phyloP scores from a whole-genome alignment of 2,797 vertebrate species.

The Sebastes iracundus region DNA sequence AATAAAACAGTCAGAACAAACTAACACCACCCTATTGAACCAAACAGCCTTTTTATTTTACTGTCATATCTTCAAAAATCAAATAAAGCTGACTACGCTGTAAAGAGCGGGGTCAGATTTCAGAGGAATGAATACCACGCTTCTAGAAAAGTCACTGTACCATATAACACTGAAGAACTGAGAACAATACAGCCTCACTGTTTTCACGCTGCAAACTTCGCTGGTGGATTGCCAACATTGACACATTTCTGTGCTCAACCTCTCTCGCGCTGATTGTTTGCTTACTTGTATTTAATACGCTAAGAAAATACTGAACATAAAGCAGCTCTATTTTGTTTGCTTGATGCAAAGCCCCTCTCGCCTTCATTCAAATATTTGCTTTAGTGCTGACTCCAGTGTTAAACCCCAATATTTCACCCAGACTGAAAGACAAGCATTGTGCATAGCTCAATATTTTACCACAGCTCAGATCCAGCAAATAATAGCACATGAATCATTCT shows the following conservation, averaged over 20 bases:
- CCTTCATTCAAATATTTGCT: conserved; percentile 47
- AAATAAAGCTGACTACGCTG: conserved; percentile 40
- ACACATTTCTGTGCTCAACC: conserved; percentile 50
- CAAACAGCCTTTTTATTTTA: background rate
- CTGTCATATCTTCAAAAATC: background rate
- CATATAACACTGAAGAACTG: conserved; percentile 13
- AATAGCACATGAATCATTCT: conserved; percentile 54
- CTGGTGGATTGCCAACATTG: conserved; percentile 55
- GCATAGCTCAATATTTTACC: background rate
- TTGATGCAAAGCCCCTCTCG: conserved; percentile 23
- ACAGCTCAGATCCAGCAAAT: conserved; percentile 26
- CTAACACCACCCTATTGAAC: background rate
- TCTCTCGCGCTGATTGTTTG: background rate
- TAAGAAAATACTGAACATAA: conserved; percentile 5
- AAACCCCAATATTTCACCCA: conserved; percentile 28
- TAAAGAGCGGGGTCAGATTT: conserved; percentile 32
- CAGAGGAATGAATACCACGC: conserved; percentile 15
- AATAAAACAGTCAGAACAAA: conserved; percentile 7
- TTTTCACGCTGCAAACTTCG: conserved; percentile 61
- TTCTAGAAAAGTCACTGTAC: conserved; percentile 40
- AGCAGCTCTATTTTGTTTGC: conserved; percentile 27
- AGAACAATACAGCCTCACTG: conserved; percentile 21
- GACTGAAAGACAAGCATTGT: conserved; percentile 13
- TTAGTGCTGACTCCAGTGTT: conserved; percentile 30
- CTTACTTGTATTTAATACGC: background rate